Conservation (phyloP, 2,888 invertebrate species). For the Oasisia sp. region DNA sequence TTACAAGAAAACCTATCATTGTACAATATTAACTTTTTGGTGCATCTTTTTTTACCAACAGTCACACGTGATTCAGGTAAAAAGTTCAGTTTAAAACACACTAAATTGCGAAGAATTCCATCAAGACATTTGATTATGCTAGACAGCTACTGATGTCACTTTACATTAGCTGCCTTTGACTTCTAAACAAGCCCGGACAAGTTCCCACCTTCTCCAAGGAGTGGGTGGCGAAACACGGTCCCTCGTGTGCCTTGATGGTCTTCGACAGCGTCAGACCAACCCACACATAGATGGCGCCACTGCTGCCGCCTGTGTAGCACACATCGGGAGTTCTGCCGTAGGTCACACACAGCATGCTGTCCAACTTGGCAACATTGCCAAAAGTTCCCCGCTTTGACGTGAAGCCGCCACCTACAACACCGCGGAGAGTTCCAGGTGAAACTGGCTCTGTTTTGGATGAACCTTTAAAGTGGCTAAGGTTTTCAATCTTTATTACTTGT, state of each 20-base stretch:
- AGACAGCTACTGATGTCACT: too few relatives aligned
- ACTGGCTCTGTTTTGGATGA: too few relatives aligned
- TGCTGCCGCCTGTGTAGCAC: constrained; percentile 65
- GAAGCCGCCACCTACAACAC: constrained; percentile 64
- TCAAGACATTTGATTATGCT: too few relatives aligned
- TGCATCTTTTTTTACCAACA: too few relatives aligned
- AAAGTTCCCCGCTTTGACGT: constrained; percentile 65
- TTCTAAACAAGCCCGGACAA: not conserved
- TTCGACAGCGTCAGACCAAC: constrained; percentile 57
- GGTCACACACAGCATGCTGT: constrained; percentile 65
- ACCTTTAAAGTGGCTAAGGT: not conserved
- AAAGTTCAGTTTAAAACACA: too few relatives aligned
- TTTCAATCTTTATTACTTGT: not conserved
- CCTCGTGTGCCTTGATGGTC: constrained; percentile 65
- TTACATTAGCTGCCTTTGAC: too few relatives aligned
- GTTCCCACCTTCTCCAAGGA: constrained; percentile 62
- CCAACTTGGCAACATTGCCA: constrained; percentile 63
- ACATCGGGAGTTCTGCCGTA: constrained; percentile 61
- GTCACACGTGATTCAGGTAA: too few relatives aligned
- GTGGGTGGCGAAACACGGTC: constrained; percentile 66
- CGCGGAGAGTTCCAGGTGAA: not conserved
- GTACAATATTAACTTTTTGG: too few relatives aligned
- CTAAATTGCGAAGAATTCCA: too few relatives aligned
- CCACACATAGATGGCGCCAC: constrained; percentile 66
- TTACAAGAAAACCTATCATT: too few relatives aligned